These are phyloP conservation scores for Calameuta filiformis DNA, from an alignment of 2,888 invertebrate species.

Conservation along the genomic window DNA sequence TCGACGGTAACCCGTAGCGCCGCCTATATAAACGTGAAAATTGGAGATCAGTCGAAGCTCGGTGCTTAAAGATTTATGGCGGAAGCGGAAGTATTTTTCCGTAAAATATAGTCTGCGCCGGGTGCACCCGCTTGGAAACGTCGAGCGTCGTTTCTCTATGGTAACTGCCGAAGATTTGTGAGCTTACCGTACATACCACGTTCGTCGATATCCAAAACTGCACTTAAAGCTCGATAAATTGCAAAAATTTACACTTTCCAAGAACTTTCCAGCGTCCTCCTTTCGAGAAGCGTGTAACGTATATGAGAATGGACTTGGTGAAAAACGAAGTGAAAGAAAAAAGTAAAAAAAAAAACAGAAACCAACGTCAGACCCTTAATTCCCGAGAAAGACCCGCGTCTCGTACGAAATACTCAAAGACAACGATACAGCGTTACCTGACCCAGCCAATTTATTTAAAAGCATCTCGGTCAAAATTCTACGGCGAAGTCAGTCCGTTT, in stretches of 20 bases:
- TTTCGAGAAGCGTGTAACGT: neutral
- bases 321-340: neutral
- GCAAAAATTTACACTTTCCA: neutral
- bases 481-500: neutral
- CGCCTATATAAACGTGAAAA: constrained; percentile 30
- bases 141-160: constrained; percentile 46
- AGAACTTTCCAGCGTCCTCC: neutral
- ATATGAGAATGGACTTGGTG: neutral
- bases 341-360: neutral
- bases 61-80: constrained; percentile 49
- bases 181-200: constrained; percentile 25
- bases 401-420: neutral
- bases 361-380: neutral
- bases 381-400: neutral
- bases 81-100: constrained; percentile 57
- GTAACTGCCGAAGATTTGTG: constrained; percentile 51
- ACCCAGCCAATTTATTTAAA: neutral
- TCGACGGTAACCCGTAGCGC: constrained; percentile 41
- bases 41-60: constrained; percentile 39
- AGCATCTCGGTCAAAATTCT: neutral
- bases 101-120: constrained; percentile 52
- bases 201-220: neutral
- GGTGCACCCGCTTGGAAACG: constrained; percentile 54
- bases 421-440: neutral
- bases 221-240: neutral